phyloP scores from a whole-genome alignment of 2,888 invertebrate species.

The Crossocerus cetratus region DNA sequence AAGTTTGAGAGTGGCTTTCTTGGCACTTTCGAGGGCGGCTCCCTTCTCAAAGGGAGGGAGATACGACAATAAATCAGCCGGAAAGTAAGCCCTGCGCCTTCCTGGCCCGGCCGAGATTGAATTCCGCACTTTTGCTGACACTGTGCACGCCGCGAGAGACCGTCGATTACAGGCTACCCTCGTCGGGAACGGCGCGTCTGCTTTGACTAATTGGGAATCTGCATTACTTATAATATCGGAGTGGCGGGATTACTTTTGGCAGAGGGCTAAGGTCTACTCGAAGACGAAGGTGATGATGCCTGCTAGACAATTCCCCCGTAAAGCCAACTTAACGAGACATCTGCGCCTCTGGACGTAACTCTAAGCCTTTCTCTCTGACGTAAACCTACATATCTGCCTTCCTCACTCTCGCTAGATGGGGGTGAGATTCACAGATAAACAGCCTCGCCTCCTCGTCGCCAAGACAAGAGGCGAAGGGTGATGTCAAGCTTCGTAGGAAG shows the following conservation, averaged over 20 bases:
- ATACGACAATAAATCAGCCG: not conserved
- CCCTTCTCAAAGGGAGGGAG: not conserved
- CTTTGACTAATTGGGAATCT: slow-evolving; percentile 7
- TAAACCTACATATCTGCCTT: not conserved
- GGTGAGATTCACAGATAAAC: slow-evolving; percentile 60
- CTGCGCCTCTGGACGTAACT: slow-evolving; percentile 25
- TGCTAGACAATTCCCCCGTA: slow-evolving; percentile 28
- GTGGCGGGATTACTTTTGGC: too few relatives aligned
- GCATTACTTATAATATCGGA: too few relatives aligned
- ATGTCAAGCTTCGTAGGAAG: slow-evolving; percentile 26
- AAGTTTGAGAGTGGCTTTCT: not conserved
- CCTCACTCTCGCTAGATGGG: slow-evolving; percentile 13
- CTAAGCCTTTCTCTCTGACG: not conserved
- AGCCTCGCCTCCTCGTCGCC: slow-evolving; percentile 45
- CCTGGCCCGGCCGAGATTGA: not conserved
- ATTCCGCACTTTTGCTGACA: not conserved
- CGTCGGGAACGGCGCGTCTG: slow-evolving; percentile 5
- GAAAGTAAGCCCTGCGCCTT: not conserved
- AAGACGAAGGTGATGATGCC: slow-evolving; percentile 7
- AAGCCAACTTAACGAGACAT: slow-evolving; percentile 51
- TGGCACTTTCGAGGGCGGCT: not conserved
- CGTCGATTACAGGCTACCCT: not conserved
- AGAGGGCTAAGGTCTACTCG: too few relatives aligned
- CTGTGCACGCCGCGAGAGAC: slow-evolving; percentile 1
- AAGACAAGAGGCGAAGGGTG: slow-evolving; percentile 13